Percentiles rank a stretch among this genome's conserved stretches.
phyloP scores from a whole-genome alignment of 2,888 invertebrate genomes.

The Cylindroiulus punctatus region DNA sequence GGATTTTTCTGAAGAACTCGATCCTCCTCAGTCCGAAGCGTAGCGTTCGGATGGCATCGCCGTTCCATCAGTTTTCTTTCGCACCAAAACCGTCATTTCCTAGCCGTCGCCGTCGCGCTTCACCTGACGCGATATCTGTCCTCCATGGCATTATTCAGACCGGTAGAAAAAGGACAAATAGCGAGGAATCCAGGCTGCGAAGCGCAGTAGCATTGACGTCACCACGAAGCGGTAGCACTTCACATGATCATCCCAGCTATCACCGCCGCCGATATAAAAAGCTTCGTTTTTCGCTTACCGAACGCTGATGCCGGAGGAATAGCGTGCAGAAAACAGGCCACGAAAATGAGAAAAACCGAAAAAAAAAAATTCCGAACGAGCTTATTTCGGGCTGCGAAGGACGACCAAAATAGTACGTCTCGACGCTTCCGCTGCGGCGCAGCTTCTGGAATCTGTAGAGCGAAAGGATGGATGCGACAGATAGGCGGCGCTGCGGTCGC shows the following conservation, averaged over 20 bases:
- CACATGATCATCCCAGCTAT: too few species aligned
- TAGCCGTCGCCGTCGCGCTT: not conserved
- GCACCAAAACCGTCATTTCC: slow-evolving; percentile 32
- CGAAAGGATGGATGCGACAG: too few species aligned
- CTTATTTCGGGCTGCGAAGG: not conserved
- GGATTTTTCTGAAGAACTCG: too few species aligned
- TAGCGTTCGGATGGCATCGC: not conserved
- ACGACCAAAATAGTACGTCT: not conserved
- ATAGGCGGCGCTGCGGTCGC: not conserved
- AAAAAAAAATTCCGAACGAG: not conserved
- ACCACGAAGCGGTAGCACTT: not conserved
- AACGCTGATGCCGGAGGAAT: not conserved
- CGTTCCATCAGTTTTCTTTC: not conserved
- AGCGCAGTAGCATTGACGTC: not conserved
- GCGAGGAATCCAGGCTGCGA: not conserved
- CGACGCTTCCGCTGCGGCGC: not conserved
- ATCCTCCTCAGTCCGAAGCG: not conserved
- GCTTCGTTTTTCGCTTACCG: not conserved
- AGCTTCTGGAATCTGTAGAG: slow-evolving; percentile 32
- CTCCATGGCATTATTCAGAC: not conserved
- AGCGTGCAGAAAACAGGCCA: not conserved
- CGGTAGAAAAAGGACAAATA: not conserved
- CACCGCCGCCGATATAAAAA: too few species aligned
- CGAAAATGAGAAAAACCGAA: too few species aligned
- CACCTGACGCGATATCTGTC: slow-evolving; percentile 26